Base-by-base conservation (phyloP, 2,113 vertebrate genomes). In the Rhadina sibilatrix region DNA sequence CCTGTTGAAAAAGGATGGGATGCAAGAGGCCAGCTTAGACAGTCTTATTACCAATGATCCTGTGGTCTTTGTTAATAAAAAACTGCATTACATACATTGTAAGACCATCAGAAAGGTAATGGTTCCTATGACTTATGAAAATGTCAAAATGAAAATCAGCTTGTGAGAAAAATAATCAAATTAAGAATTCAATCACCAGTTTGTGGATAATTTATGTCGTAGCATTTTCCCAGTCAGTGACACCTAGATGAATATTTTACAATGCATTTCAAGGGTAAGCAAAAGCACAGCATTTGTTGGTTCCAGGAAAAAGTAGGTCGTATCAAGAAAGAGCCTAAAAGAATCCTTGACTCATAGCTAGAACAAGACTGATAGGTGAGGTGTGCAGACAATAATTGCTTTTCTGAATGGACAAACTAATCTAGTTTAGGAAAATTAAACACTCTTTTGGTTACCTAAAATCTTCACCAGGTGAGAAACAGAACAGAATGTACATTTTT, bases 101-200 rank as follows among this genome's bases (percentile, higher is more conserved):
- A 31, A 76, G 16, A n/a, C 22, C 44, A 8, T 65, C 13, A 54
- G 50, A 90, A 84, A 80, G 6, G 4, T 27, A 63, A 31, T 24
- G 7, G 15, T 52, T 90, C 49, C 33, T 56, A 5, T 30, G 37
- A 53, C 4, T 69, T 54, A 42, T 3, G 4, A 88, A 71, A 88
- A 59, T 30, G 11, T n/a, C 30, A 90, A 83, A 71, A 83, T 56
- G 6, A 8, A 69, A 70, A 81, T 60, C 6, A 38, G 4, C 15
- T 71, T 85, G 11, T 71, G 14, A 83, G 30, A 64, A 71, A 35
- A 75, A 23, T 8, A 47, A 79, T 37, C 5, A 31, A 71, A 88
- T 24, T 2, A 54, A 79, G 14, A 64, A 9, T 47, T 79, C 3
- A 0, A 18, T 74, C 0, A 0, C 15, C 3, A 9, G 15, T 5